Base-by-base conservation (phyloP, 64 coral and sea anemone genomes). In the Pachyseris speciosa region DNA sequence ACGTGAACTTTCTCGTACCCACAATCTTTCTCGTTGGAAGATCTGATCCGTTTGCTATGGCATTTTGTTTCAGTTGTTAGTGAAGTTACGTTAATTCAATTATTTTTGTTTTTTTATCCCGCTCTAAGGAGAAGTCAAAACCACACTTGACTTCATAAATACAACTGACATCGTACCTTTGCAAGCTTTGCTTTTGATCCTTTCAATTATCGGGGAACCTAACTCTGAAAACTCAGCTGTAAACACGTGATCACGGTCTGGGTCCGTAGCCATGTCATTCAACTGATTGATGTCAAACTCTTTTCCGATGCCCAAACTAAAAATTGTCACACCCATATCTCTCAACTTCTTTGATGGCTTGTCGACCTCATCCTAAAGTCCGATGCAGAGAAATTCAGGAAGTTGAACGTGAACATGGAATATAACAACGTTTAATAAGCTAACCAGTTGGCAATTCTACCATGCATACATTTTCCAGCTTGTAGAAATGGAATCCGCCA, bases 241-340 rank as follows among this genome's bases (percentile, higher is more conserved):
- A 63, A 96, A 57, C 66, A 96, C 75, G 36, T 96, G 94, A 24
- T 80, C 71, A 38, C 61, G 41, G 31, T 94, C 70, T 19, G 93
- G 78, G 40, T 91, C 88, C 1, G 88, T 87, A 38, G 88, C 94
- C 83, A 91, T 96, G 29, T 67, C 42, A 2, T 87, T 57, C 6
- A 96, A 32, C 27, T 92, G 65, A 19, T 57, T 65, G 1, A 20
- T 0, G 32, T 74, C 59, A 67, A 41, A 96, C 1, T 15, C 48
- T 16, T 52, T 67, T 12, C 94, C 94, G 41, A 96, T 26, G 15
- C 90, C 94, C 27, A 96, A 27, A 77, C 27, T 36, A 24, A 88
- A 89, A 20, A 96, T 53, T 22, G 64, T 76, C 1, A 92, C 85
- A 12, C 86, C 90, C 37, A 65, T 64, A 83, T 88, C 70, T 25